phyloP scores from a whole-genome alignment of 2,113 vertebrate genomes.

The Siphamia tubifer region DNA sequence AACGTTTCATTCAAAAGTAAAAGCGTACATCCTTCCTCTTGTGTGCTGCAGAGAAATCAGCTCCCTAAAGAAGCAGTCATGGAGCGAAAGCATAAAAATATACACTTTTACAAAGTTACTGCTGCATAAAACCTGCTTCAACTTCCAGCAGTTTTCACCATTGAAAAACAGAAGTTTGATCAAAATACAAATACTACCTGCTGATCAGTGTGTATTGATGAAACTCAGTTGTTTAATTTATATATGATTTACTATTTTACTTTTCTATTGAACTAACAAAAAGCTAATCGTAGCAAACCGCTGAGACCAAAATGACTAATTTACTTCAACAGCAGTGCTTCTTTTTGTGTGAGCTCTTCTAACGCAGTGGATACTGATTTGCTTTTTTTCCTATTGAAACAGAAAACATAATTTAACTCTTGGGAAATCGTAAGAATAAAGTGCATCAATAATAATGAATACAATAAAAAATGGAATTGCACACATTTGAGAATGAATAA shows the following conservation, averaged over 20 bases:
- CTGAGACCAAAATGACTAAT: constrained; percentile 26
- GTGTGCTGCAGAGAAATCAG: background rate
- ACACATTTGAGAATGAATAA: too few species aligned
- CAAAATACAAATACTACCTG: constrained; percentile 20
- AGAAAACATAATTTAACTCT: too few species aligned
- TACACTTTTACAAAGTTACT: constrained; percentile 6
- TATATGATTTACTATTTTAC: background rate
- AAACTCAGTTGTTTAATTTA: constrained; percentile 4
- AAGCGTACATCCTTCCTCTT: background rate
- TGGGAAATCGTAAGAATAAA: too few species aligned
- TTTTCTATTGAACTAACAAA: constrained; percentile 4
- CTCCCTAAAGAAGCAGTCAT: constrained; percentile 11
- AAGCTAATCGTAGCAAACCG: constrained; percentile 42
- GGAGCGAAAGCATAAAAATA: constrained; percentile 5
- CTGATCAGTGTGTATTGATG: constrained; percentile 17
- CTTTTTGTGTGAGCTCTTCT: background rate
- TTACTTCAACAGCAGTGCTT: constrained; percentile 3
- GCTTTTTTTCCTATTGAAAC: background rate
- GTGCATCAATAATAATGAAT: too few species aligned
- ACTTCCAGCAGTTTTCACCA: background rate
- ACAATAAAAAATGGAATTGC: too few species aligned
- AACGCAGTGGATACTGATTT: background rate
- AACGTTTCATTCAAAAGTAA: background rate
- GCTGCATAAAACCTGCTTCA: background rate
- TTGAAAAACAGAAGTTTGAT: background rate